Evolutionary conservation across 1,140 invertebrate genomes (phyloP).

Genomic region (Conus betulinus): DNA sequence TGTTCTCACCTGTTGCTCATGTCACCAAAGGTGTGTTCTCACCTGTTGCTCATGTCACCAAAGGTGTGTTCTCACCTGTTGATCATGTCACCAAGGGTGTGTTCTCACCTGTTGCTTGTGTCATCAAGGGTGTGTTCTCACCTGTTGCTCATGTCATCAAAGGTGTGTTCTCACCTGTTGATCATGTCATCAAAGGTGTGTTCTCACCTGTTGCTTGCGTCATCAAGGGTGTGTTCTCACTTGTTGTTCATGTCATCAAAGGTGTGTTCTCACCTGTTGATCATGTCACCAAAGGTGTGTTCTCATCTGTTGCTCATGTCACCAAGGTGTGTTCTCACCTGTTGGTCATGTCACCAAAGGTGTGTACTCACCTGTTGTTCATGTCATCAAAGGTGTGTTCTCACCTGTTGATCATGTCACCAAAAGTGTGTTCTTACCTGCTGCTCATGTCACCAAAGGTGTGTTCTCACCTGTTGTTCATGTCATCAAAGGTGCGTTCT

Average conservation of each 20-base stretch:
- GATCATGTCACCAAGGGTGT: slow-evolving; percentile 42
- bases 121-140: slow-evolving; percentile 85
- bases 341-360: slow-evolving; percentile 69
- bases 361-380: neutral
- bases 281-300: no score
- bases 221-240: neutral
- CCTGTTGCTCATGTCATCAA: slow-evolving; percentile 7
- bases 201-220: neutral
- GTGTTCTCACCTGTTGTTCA: neutral
- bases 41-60: neutral
- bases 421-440: slow-evolving; percentile 79
- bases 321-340: slow-evolving; percentile 57
- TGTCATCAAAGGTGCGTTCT: neutral
- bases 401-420: slow-evolving; percentile 87
- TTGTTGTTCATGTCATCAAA: neutral
- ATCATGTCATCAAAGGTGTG: slow-evolving; percentile 84
- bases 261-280: no score
- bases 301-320: no score
- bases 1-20: neutral
- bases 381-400: slow-evolving; percentile 43
- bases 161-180: slow-evolving; percentile 39
- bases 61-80: neutral
- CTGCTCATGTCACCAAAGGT: neutral
- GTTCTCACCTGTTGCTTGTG: slow-evolving; percentile 83
- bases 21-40: neutral